Conservation (phyloP, 2,797 vertebrate genomes). For the Vireo griseus region DNA sequence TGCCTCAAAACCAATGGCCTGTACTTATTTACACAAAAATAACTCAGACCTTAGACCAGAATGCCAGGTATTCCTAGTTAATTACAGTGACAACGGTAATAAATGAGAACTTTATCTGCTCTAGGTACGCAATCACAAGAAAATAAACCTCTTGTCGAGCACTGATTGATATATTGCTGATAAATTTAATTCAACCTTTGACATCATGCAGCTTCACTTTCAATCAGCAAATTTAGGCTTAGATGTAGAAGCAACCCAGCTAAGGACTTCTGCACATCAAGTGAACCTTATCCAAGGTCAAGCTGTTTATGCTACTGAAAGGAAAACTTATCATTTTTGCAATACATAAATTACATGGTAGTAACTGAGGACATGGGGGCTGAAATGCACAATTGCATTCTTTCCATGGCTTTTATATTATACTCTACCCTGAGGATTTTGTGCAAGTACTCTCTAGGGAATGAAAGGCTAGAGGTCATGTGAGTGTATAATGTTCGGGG, state of each 20-base stretch:
- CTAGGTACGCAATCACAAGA: not conserved
- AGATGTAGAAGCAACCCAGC: not conserved
- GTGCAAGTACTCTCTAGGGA: slow-evolving; percentile 32
- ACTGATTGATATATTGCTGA: not conserved
- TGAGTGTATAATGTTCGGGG: not conserved
- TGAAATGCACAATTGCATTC: slow-evolving; percentile 32
- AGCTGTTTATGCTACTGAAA: slow-evolving; percentile 7
- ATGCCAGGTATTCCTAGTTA: slow-evolving; percentile 9
- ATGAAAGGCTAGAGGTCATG: slow-evolving; percentile 36
- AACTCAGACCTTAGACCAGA: not conserved
- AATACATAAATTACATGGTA: slow-evolving; percentile 43
- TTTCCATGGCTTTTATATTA: slow-evolving; percentile 37
- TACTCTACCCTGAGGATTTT: slow-evolving; percentile 32
- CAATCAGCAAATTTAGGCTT: not conserved
- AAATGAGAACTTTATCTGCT: not conserved
- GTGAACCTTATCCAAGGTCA: not conserved
- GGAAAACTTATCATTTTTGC: slow-evolving; percentile 23
- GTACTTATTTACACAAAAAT: not conserved
- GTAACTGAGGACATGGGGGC: not conserved
- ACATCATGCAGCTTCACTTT: not conserved
- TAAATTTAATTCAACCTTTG: not conserved
- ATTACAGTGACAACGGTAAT: not conserved
- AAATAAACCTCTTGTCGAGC: not conserved
- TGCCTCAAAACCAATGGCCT: not conserved
- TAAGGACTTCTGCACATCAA: not conserved